These are phyloP conservation scores for Nipponia nippon DNA, from an alignment of 2,113 vertebrate genomes.

Conservation along the genomic window DNA sequence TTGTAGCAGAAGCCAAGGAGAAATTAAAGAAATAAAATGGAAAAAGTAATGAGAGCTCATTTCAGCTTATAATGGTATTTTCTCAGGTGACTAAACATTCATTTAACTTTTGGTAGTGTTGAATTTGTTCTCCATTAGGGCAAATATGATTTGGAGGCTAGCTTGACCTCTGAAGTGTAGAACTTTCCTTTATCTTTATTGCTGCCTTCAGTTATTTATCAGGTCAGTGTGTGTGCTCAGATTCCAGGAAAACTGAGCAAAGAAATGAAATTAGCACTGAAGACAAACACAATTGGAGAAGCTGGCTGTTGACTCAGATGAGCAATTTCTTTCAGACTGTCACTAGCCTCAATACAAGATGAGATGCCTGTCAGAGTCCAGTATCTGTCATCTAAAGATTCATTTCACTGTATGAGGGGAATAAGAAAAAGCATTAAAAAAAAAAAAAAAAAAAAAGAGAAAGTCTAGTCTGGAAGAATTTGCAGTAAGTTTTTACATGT, in stretches of 20 bases:
- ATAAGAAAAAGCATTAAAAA: not conserved
- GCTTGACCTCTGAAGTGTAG: slow-evolving; percentile 56
- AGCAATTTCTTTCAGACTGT: slow-evolving; percentile 30
- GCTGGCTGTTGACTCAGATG: slow-evolving; percentile 17
- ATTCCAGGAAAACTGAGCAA: slow-evolving; percentile 33
- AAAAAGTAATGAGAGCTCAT: slow-evolving; percentile 63
- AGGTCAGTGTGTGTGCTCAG: slow-evolving; percentile 19
- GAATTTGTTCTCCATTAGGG: slow-evolving; percentile 60
- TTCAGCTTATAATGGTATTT: slow-evolving; percentile 56
- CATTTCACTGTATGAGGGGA: not conserved
- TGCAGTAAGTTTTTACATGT: not conserved
- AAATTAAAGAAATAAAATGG: slow-evolving; percentile 59
- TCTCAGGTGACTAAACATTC: slow-evolving; percentile 68
- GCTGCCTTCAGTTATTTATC: slow-evolving; percentile 30
- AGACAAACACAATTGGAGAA: slow-evolving; percentile 15
- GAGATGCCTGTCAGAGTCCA: slow-evolving; percentile 27
- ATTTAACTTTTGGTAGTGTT: slow-evolving; percentile 59
- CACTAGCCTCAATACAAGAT: not conserved
- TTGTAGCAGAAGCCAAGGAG: slow-evolving; percentile 40
- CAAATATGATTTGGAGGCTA: slow-evolving; percentile 59
- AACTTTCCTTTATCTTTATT: slow-evolving; percentile 55
- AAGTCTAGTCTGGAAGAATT: not conserved
- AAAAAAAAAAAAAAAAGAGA: not conserved
- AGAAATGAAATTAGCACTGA: slow-evolving; percentile 40
- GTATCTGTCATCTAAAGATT: slow-evolving; percentile 9